Evolutionary conservation across 23 tunicate genomes (phyloP).

Genomic region (Clavelina lepadiformis): DNA sequence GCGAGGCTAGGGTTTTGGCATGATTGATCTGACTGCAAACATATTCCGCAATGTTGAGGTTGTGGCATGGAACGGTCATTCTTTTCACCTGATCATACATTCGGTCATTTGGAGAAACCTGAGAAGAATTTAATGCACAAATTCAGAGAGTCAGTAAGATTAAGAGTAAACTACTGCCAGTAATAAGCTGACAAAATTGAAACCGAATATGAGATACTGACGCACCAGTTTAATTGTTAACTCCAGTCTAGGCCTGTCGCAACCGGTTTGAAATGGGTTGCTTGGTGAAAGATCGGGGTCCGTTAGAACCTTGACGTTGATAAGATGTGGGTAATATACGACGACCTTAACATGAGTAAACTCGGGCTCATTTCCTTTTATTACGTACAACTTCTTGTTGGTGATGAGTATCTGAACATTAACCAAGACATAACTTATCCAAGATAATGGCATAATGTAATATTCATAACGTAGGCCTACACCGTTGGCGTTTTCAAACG

Average conservation of each 20-base stretch:
- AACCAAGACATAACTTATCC: not conserved
- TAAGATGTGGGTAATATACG: conserved; percentile 45
- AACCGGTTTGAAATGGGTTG: not conserved
- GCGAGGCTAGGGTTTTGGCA: conserved; percentile 62
- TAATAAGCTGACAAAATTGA: too few species aligned
- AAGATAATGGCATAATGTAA: too few species aligned
- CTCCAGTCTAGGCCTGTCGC: not conserved
- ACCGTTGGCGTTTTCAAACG: too few species aligned
- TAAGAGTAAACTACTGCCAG: too few species aligned
- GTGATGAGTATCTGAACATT: conserved; percentile 71
- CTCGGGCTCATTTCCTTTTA: conserved; percentile 50
- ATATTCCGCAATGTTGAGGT: conserved; percentile 51
- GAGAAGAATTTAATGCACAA: too few species aligned
- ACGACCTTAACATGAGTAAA: conserved; percentile 27
- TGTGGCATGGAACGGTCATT: conserved; percentile 52
- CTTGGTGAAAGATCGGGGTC: not conserved
- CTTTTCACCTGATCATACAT: conserved; percentile 16
- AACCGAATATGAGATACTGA: not conserved
- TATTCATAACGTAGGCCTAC: not conserved
- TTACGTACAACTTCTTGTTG: conserved; percentile 59
- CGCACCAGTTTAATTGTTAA: conserved; percentile 5
- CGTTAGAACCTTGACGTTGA: conserved; percentile 18
- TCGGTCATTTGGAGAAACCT: too few species aligned
- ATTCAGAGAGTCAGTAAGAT: too few species aligned
- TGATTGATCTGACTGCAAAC: conserved; percentile 59